phyloP scores from a whole-genome alignment of 2,797 vertebrate genomes.

The Psittacula echo region DNA sequence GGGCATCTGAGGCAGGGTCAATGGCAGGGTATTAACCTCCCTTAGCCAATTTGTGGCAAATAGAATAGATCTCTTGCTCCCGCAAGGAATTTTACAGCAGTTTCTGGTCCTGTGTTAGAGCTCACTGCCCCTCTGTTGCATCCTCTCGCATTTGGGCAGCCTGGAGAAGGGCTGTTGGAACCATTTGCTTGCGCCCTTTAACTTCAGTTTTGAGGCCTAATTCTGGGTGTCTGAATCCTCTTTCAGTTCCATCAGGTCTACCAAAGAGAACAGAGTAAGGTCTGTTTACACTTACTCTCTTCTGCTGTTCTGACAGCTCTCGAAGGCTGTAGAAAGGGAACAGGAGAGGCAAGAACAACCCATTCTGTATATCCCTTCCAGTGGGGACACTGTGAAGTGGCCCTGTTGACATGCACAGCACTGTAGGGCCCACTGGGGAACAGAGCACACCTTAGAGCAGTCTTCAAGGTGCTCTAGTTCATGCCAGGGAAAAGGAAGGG shows the following conservation, averaged over 20 bases:
- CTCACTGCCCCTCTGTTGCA: rapidly evolving
- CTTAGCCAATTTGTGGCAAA: constrained; percentile 23
- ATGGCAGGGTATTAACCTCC: constrained; percentile 29
- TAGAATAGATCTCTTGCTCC: not conserved
- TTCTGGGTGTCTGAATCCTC: not conserved
- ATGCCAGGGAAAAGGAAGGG: not conserved
- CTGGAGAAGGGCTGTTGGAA: not conserved
- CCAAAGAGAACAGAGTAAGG: not conserved
- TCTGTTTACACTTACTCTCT: not conserved
- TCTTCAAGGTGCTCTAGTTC: not conserved
- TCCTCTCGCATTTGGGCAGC: not conserved
- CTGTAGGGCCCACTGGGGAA: not conserved
- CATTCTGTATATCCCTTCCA: not conserved
- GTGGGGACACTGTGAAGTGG: not conserved
- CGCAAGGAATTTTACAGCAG: not conserved
- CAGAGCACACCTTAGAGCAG: not conserved
- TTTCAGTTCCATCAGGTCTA: not conserved
- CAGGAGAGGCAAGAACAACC: not conserved
- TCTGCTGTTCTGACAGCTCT: not conserved
- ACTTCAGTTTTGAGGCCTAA: not conserved
- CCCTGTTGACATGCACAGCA: not conserved
- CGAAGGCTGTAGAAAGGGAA: not conserved
- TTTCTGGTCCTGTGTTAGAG: not conserved
- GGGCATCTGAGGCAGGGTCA: not conserved
- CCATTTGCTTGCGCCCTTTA: not conserved